phyloP scores from a whole-genome alignment of 37 sponge, comb jelly and placozoan genomes.

The Beroe forskalii region DNA sequence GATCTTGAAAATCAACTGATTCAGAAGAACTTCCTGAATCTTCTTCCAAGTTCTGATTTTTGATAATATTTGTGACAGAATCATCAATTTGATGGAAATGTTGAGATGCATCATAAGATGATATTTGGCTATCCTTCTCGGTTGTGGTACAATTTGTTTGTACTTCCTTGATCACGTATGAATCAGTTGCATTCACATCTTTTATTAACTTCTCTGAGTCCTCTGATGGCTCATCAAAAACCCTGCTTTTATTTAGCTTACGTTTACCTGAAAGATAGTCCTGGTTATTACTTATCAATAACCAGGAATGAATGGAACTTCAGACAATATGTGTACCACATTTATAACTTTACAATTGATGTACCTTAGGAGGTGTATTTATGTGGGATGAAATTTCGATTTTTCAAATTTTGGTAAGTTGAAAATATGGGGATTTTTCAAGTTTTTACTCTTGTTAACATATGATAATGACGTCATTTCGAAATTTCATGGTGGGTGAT shows the following conservation, averaged over 20 bases:
- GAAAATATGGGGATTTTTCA: no score
- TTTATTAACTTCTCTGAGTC: background rate
- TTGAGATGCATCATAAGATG: conserved; percentile 36
- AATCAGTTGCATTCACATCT: background rate
- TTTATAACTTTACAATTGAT: no score
- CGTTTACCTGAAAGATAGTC: conserved; percentile 3
- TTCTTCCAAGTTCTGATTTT: background rate
- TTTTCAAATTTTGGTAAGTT: no score
- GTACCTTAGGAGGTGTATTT: no score
- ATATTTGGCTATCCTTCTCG: conserved; percentile 2
- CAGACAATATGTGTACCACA: no score
- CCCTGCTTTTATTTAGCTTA: background rate
- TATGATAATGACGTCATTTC: no score
- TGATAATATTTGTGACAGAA: background rate
- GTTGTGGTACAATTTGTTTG: background rate
- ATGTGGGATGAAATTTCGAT: no score
- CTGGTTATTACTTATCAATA: no score
- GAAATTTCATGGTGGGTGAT: no score
- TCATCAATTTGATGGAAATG: background rate
- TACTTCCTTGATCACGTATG: background rate
- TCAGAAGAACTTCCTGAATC: no score
- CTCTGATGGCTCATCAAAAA: conserved; percentile 3
- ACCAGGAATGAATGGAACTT: no score
- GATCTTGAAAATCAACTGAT: conserved; percentile 1
- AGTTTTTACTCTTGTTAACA: no score